Conservation (phyloP, 2,113 vertebrate species). For the Sylvietta virens region DNA sequence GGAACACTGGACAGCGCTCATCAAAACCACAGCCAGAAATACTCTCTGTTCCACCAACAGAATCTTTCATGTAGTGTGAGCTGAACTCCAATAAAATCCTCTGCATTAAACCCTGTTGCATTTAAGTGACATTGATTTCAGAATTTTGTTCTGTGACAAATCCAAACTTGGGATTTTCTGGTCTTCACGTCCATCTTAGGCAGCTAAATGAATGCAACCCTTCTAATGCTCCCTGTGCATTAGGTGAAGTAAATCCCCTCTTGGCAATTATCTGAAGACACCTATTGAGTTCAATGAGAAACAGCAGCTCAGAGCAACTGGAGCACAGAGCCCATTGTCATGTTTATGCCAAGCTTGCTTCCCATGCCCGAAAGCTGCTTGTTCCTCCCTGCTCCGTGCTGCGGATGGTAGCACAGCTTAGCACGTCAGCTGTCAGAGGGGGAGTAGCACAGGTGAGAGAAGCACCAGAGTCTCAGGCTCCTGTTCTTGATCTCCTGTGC, state of each 20-base stretch:
- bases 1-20: not conserved
- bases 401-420: not conserved
- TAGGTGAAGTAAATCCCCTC: slow-evolving; percentile 13
- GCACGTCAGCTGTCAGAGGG: not conserved
- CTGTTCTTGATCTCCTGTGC: not conserved
- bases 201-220: not conserved
- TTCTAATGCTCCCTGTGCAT: not conserved
- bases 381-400: not conserved
- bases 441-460: not conserved
- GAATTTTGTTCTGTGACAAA: slow-evolving; percentile 12
- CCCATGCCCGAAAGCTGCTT: not conserved
- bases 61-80: not conserved
- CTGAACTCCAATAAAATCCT: not conserved
- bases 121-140: not conserved
- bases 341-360: not conserved
- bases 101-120: not conserved
- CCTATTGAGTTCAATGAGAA: not conserved
- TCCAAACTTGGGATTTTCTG: slow-evolving; percentile 24
- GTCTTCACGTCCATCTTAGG: not conserved
- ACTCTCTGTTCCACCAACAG: not conserved
- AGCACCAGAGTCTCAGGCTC: not conserved
- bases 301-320: not conserved
- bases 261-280: not conserved
- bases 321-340: not conserved
- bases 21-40: not conserved